Evolutionary conservation across 2,113 vertebrate genomes (phyloP).

Genomic region (Sminthopsis crassicaudata): DNA sequence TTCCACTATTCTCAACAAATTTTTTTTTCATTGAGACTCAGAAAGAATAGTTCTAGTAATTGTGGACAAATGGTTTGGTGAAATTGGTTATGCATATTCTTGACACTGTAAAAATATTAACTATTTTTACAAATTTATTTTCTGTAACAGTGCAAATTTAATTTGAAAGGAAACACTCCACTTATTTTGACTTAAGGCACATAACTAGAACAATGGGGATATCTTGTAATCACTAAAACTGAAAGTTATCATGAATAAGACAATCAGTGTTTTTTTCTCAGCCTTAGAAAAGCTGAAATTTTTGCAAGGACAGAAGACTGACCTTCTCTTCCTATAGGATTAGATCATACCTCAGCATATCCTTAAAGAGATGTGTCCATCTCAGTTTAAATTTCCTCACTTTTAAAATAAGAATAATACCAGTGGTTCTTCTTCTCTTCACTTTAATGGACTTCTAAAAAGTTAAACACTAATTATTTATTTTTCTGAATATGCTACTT

Average conservation of each 20-base stretch:
- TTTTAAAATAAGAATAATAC: neutral
- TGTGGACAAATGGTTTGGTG: neutral
- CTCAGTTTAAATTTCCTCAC: neutral
- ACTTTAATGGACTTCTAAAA: neutral
- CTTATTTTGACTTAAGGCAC: neutral
- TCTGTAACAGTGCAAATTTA: neutral
- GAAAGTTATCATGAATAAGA: neutral
- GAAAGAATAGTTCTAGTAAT: neutral
- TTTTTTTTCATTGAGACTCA: neutral
- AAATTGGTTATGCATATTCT: neutral
- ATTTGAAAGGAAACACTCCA: neutral
- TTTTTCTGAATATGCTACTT: neutral
- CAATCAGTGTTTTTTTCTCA: neutral
- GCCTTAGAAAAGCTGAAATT: neutral
- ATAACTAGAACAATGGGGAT: neutral
- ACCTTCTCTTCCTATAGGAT: neutral
- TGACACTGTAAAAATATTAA: neutral
- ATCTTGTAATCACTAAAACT: neutral
- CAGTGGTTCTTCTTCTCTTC: neutral
- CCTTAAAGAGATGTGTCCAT: neutral
- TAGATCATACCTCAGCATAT: neutral
- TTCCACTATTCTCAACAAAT: neutral
- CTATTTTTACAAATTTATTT: neutral
- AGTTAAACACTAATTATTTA: neutral
- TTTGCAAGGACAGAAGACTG: neutral